Base-by-base conservation (phyloP, 2,797 vertebrate species). In the Podarcis lilfordi region DNA sequence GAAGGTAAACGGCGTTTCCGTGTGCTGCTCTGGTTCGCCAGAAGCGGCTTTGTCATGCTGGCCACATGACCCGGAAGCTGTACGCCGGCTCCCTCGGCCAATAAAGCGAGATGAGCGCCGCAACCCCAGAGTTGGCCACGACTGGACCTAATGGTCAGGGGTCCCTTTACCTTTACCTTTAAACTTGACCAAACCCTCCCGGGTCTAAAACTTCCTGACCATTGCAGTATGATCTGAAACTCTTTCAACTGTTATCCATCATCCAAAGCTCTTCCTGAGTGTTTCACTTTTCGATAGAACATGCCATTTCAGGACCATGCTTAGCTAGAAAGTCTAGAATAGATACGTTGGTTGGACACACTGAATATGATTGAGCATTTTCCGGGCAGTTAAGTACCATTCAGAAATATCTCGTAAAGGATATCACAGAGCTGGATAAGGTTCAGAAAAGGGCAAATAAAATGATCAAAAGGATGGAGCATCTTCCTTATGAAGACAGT, bases 381-480 rank as follows among this genome's bases (percentile, higher is more conserved):
- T 83, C 72, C 81, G 45, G 80, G 72, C 61, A 37, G 72, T 88
- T 88, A 77, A 88, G 80, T 82, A 75, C 80, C 55, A 27, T 76
- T 83, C 86, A 88, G 80, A 77, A 83, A 78, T 68, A 32, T 69
- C 81, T 83, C 37, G 8, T 83, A 77, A 80, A 68, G 61, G 74
- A 88, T 88, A 88, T 83, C 59, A 55, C 40, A 68, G 72, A 88
- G 25, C 86, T 55, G 61, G 40, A 37, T 59, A 83, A 77, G 45
- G 86, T 77, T 82, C 72, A 83, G 59, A 88, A 88, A 83, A 77
- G 72, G 71, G 74, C 80, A 88, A 82, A 76, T 37, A 64, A 83
- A 83, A 88, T 9, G 61, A 83, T 88, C 72, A 88, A 82, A 88
- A 59, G 80, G 80, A 88, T 27, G n/a, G 23, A 83, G 74, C 86